Evolutionary conservation across 2,797 vertebrate genomes (phyloP).

Genomic region (Diplodus puntazzo): DNA sequence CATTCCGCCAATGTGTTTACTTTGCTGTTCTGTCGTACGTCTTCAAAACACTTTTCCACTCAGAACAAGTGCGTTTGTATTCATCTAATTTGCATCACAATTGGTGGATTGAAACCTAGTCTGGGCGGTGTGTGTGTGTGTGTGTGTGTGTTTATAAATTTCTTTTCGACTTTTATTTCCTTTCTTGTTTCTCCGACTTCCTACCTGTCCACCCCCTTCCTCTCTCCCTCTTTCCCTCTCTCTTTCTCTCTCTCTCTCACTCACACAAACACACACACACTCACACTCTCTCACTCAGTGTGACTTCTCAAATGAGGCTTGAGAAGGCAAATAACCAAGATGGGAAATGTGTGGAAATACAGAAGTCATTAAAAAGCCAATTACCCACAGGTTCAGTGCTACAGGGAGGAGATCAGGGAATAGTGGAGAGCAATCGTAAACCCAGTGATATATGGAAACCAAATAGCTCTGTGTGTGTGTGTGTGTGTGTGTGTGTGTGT

Average conservation of each 20-base stretch:
- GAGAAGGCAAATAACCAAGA: constrained; percentile 69
- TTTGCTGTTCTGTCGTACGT: constrained; percentile 9
- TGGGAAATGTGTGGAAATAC: constrained; percentile 80
- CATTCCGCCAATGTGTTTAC: constrained; percentile 5
- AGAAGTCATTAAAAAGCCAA: constrained; percentile 93
- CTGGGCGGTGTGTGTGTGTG: neutral
- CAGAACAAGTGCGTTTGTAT: neutral
- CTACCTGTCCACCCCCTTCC: constrained; percentile 25
- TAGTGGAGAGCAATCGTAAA: constrained; percentile 86
- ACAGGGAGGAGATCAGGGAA: constrained; percentile 81
- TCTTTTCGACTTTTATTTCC: neutral
- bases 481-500: constrained; percentile 24
- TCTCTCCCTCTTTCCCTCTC: constrained; percentile 6
- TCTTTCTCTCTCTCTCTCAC: neutral
- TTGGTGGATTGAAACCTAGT: neutral
- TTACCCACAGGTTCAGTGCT: constrained; percentile 82
- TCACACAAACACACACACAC: neutral
- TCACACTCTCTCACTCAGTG: constrained; percentile 16
- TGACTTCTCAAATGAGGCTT: constrained; percentile 69
- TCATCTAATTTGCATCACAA: constrained; percentile 7
- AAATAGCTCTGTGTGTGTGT: constrained; percentile 81
- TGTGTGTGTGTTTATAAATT: neutral
- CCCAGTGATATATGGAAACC: constrained; percentile 90
- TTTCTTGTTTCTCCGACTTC: constrained; percentile 2
- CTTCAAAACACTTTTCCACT: constrained; percentile 18